Evolutionary conservation across 2,888 invertebrate species (phyloP), one percentile per base, ranked within the genome.

Genomic region (Amphipoea oculea): DNA sequence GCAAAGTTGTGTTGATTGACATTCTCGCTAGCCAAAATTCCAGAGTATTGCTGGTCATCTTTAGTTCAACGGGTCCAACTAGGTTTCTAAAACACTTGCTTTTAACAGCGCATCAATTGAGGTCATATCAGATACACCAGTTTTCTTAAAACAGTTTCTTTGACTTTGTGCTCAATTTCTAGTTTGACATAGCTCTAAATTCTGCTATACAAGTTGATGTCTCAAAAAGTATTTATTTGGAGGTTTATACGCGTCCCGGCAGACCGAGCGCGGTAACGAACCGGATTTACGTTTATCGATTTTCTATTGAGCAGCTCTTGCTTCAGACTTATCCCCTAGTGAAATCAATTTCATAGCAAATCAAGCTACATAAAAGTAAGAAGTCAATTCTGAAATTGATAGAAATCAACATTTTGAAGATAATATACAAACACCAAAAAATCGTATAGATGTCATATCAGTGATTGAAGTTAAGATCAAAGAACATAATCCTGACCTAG

Each of bases 231-330:
- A 73, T 73, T 73, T 78, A 84, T 82, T 85, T 63, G 48, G 76
- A 45, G 62, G 76, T 74, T 72, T 74, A n/a, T 40, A 68, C 23
- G 45, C 65, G 76, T 65, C 84, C 67, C 45, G 29, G 48, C 17
- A 45, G 68, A 75, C 78, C 51, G 40, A 73, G 45, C 62, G 76
- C 65, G 76, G 82, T 76, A 85, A 85, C 78, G 76, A 82, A 82
- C 62, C 68, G 78, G 85, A 79, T 85, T 85, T 85, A 76, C 57
- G 23, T 72, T 79, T 74, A 82, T 85, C 73, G 85, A 79, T 85
- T 85, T 85, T 72, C 82, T 79, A 85, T 85, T 85, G 78, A 82
- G 78, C 78, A 51, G 45, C 45, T 66, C 17, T 67, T 57, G 57
- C 60, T 62, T 73, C 76, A 54, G 65, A 78, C 48, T 78, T 54